Evolutionary conservation across 2,113 vertebrate species (phyloP), one percentile per base, ranked within the genome.

Genomic region (Erythrolamprus reginae): DNA sequence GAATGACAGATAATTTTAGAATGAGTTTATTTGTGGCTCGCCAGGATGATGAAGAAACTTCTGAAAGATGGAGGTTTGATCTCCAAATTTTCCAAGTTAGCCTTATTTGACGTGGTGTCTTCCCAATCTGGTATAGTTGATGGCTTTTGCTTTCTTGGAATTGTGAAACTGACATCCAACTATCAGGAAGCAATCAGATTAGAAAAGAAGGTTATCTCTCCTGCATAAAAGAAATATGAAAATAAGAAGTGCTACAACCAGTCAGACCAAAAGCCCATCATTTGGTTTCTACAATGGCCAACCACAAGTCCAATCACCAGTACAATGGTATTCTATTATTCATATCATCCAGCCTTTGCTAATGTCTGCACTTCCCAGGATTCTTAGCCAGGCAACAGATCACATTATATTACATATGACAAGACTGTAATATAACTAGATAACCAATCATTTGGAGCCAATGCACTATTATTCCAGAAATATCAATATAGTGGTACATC

Each of bases 1-100:
- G n/a, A 91, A 83, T 21, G 88, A 48, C 12, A 91, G 61, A 47
- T 50, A 65, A 86, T 51, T 55, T 92, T 38, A 48, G 42, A 91
- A 55, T 24, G 84, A 89, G 33, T 89, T 47, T 33, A 19, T 17
- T 86, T 10, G 58, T 55, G 89, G 23, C 47, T 1, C 0, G 2
- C 21, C 86, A 65, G 45, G 87, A n/a, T 56, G 89, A 70, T 82
- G 82, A 91, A 94, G 19, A 86, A 88, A 17, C 51, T 84, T 1
- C 58, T 9, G 91, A 89, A 82, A 65, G 28, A 65, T 65, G 13
- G 61, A 33, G 28, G 92, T 87, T 42, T 88, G 86, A 38, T 33
- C 10, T 56, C 6, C 42, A 82, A 52, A 86, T 55, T 88, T 9
- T 15, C 9, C 1, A 82, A 51, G 28, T 21, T 77, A 77, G 70